A percentile compares a stretch with the other conserved stretches of the same genome.
These are phyloP conservation scores for Merluccius polli DNA, from an alignment of 2,797 vertebrate genomes.

Conservation along the genomic window DNA sequence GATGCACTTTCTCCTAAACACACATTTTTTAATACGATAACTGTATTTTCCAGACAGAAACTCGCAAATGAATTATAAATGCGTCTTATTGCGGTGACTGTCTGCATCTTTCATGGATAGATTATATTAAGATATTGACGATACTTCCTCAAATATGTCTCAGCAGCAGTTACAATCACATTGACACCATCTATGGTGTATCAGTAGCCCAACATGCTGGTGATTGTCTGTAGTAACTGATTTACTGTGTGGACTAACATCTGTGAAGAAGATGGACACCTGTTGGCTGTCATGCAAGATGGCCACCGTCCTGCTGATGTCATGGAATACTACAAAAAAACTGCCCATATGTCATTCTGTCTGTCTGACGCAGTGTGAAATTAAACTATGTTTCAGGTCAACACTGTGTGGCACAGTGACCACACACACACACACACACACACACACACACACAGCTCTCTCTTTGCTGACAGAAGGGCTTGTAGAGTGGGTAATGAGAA, in stretches of 20 bases:
- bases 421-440: conserved; percentile 21
- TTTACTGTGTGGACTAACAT: neutral
- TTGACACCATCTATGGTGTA: neutral
- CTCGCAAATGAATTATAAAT: too few relatives aligned
- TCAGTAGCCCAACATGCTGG: neutral
- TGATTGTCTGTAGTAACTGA: neutral
- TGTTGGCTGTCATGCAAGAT: conserved; percentile 24
- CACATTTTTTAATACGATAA: neutral
- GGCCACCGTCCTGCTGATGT: conserved; percentile 22
- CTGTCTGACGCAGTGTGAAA: conserved; percentile 57
- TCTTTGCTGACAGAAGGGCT: conserved; percentile 62
- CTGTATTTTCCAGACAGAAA: neutral
- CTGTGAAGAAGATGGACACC: neutral
- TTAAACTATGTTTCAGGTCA: conserved; percentile 66
- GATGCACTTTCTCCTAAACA: neutral
- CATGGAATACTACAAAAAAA: conserved; percentile 44
- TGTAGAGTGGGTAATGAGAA: conserved; percentile 63
- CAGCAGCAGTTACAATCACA: neutral
- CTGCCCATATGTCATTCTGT: conserved; percentile 58
- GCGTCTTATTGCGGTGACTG: neutral
- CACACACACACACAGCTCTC: conserved; percentile 20
- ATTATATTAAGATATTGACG: neutral
- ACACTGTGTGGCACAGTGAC: conserved; percentile 49
- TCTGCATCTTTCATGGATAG: neutral
- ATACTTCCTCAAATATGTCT: neutral